These are phyloP conservation scores for Aphidius colemani DNA, from an alignment of 2,888 invertebrate genomes.

Conservation along the genomic window DNA sequence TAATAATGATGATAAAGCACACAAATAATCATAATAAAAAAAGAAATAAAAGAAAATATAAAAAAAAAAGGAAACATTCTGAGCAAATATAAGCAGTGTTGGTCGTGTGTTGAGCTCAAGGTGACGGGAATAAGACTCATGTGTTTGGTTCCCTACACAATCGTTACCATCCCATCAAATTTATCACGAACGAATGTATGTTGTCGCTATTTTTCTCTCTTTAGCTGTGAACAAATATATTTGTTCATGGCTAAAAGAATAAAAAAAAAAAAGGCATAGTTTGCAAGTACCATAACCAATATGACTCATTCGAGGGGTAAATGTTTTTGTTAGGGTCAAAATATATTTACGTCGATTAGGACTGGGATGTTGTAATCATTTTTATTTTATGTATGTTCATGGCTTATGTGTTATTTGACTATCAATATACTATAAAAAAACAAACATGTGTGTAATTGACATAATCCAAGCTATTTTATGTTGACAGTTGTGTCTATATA, in stretches of 20 bases:
- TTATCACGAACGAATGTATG: no score
- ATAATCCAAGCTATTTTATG: no score
- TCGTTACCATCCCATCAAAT: neutral
- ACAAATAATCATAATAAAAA: neutral
- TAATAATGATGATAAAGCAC: no score
- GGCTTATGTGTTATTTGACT: no score
- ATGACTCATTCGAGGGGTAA: neutral
- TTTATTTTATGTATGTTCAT: neutral
- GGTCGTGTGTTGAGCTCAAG: no score
- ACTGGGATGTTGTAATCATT: neutral
- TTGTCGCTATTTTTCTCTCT: neutral
- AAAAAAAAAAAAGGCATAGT: no score
- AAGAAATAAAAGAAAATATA: neutral
- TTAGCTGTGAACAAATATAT: slow-evolving; percentile 1
- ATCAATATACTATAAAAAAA: no score
- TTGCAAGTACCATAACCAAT: slow-evolving; percentile 5
- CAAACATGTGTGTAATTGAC: no score
- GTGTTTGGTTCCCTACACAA: neutral
- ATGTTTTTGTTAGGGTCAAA: neutral
- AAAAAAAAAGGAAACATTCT: neutral
- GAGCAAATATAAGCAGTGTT: slow-evolving; percentile 2
- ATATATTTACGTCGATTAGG: slow-evolving; percentile 4
- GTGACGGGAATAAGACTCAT: no score
- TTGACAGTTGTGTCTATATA: no score
- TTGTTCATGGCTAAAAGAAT: no score